Evolutionary conservation across 2,113 vertebrate genomes (phyloP).

Genomic region (Pao palembangensis): DNA sequence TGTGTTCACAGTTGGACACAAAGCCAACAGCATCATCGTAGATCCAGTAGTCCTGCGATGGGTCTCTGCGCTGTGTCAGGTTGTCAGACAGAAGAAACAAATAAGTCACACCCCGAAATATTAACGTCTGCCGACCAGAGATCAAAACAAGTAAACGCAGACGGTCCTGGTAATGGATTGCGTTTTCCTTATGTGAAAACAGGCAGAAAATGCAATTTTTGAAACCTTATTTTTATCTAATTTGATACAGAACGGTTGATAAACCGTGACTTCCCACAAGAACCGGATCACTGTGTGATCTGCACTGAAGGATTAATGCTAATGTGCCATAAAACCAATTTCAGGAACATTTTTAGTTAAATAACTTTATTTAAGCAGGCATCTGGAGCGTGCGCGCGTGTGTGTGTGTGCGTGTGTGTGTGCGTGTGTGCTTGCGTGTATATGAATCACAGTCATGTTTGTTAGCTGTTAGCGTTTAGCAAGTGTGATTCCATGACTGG

Average conservation of each 20-base stretch:
- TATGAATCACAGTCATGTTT: background rate
- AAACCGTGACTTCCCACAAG: too few relatives aligned
- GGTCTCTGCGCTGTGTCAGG: constrained; percentile 16
- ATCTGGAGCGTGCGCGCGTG: background rate
- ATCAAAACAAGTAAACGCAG: constrained; percentile 26
- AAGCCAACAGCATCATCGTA: background rate
- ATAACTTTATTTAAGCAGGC: too few relatives aligned
- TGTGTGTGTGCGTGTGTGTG: background rate
- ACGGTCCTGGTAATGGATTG: constrained; percentile 37
- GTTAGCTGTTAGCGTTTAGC: too few relatives aligned
- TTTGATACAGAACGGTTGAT: too few relatives aligned
- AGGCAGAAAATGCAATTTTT: constrained; percentile 39
- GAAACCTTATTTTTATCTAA: too few relatives aligned
- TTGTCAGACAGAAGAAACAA: constrained; percentile 16
- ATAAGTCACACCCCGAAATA: constrained; percentile 10
- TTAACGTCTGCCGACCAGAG: constrained; percentile 61
- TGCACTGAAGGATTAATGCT: too few relatives aligned
- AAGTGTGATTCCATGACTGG: constrained; percentile 13
- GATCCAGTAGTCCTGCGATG: constrained; percentile 1
- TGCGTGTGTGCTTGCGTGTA: background rate
- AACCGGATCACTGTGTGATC: too few relatives aligned
- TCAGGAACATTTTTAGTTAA: too few relatives aligned
- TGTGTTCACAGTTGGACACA: constrained; percentile 22
- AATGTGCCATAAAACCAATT: too few relatives aligned
- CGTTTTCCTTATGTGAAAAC: constrained; percentile 49